Evolutionary conservation across 1,140 invertebrate genomes (phyloP).

Genomic region (Drosophila saltans): DNA sequence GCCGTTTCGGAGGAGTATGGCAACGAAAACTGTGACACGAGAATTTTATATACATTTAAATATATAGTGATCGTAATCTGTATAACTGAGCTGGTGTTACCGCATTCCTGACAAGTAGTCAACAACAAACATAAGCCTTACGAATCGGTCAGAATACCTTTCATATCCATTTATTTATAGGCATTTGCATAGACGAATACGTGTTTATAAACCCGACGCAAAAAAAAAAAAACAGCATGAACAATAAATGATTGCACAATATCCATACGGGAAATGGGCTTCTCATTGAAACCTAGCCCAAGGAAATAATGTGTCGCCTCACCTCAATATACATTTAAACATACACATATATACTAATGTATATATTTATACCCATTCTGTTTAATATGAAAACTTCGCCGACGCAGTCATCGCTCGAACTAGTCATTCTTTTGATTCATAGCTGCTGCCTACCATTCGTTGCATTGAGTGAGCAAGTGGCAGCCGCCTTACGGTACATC

Average conservation of each 20-base stretch:
- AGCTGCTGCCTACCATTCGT: conserved; percentile 14
- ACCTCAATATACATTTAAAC: conserved; percentile 20
- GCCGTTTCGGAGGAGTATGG: too few species aligned
- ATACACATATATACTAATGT: background rate
- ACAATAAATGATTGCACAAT: conserved; percentile 57
- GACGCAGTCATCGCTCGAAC: conserved; percentile 49
- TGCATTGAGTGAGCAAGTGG: conserved; percentile 23
- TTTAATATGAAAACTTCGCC: background rate
- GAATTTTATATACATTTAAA: too few species aligned
- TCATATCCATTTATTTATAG: conserved; percentile 40
- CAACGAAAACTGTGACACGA: too few species aligned
- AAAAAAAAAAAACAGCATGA: conserved; percentile 45
- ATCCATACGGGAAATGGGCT: conserved; percentile 58
- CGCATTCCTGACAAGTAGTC: conserved; percentile 39
- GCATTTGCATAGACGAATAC: conserved; percentile 4
- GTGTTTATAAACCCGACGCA: conserved; percentile 18
- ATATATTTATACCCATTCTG: too few species aligned
- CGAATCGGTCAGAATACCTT: conserved; percentile 39
- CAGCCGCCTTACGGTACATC: conserved; percentile 9
- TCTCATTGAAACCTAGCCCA: conserved; percentile 41
- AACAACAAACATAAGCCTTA: conserved; percentile 7
- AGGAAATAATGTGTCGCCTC: conserved; percentile 36
- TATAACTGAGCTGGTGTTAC: background rate
- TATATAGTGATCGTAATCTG: too few species aligned
- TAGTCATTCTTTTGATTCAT: conserved; percentile 44